Conservation (phyloP, 2,113 vertebrate species). For the Junco hyemalis region DNA sequence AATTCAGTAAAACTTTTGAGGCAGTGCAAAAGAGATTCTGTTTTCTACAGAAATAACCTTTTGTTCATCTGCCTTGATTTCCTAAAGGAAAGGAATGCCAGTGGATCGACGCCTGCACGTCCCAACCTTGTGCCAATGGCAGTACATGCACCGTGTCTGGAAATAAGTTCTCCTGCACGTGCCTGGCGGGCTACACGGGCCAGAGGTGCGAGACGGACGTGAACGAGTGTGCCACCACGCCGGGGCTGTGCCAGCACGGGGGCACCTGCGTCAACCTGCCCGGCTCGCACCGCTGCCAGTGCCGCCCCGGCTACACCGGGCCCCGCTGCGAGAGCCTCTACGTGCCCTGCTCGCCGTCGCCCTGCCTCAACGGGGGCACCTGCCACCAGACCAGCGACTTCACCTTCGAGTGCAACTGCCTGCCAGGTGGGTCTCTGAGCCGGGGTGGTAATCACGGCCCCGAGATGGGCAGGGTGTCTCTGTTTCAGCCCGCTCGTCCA, state of each 20-base stretch:
- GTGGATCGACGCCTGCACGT: slow-evolving; percentile 84
- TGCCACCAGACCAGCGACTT: slow-evolving; percentile 85
- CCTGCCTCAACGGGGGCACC: slow-evolving; percentile 90
- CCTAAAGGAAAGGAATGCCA: slow-evolving; percentile 83
- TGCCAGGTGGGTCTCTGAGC: slow-evolving; percentile 78
- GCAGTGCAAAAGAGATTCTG: not conserved
- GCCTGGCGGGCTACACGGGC: slow-evolving; percentile 81
- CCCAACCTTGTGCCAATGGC: slow-evolving; percentile 86
- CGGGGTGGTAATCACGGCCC: too few relatives aligned
- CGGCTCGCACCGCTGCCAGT: slow-evolving; percentile 85
- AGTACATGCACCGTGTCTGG: slow-evolving; percentile 81
- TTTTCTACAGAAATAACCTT: not conserved
- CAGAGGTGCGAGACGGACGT: slow-evolving; percentile 84
- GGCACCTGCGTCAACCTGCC: slow-evolving; percentile 83
- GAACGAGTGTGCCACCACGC: slow-evolving; percentile 78
- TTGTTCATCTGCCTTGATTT: not conserved
- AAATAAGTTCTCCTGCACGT: slow-evolving; percentile 82
- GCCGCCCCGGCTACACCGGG: slow-evolving; percentile 83
- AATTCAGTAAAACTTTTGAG: not conserved
- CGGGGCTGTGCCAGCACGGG: slow-evolving; percentile 78
- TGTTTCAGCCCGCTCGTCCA: rapidly evolving
- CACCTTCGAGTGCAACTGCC: slow-evolving; percentile 89
- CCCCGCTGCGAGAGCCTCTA: slow-evolving; percentile 83
- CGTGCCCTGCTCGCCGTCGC: slow-evolving; percentile 85
- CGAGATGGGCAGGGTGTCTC: too few relatives aligned